phyloP scores from a whole-genome alignment of 2,113 vertebrate species.

The Pandion haliaetus region DNA sequence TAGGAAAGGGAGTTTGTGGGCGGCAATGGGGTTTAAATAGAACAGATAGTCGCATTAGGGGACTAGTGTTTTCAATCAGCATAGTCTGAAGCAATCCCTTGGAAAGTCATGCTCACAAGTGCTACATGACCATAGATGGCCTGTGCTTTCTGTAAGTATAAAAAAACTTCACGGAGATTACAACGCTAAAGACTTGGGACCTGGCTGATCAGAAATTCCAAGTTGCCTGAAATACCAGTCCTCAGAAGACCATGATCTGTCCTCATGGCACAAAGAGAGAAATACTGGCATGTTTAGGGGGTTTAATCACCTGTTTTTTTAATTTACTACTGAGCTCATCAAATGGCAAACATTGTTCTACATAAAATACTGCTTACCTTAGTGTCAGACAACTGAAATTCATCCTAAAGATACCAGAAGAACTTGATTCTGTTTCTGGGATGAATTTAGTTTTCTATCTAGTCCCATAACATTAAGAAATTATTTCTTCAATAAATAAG shows the following conservation, averaged over 20 bases:
- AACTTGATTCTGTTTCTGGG: background rate
- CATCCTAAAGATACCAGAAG: background rate
- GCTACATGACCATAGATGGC: background rate
- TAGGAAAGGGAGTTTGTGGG: background rate
- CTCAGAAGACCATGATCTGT: background rate
- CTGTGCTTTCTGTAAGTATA: rapidly evolving
- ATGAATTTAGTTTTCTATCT: background rate
- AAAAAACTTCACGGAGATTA: background rate
- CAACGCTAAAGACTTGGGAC: background rate
- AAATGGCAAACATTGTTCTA: background rate
- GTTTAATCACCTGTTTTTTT: background rate
- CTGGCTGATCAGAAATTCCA: background rate
- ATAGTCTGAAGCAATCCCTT: background rate
- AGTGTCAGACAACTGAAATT: background rate
- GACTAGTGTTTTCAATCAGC: background rate
- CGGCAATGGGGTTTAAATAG: background rate
- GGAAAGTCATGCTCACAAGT: background rate
- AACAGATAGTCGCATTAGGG: background rate
- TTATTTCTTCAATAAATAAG: background rate
- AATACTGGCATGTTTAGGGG: background rate
- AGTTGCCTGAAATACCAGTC: background rate
- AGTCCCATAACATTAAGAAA: background rate
- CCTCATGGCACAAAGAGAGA: background rate
- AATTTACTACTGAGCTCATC: background rate
- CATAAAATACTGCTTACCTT: background rate